Base-by-base conservation (phyloP, 2,113 vertebrate species). In the Myotis brandtii region DNA sequence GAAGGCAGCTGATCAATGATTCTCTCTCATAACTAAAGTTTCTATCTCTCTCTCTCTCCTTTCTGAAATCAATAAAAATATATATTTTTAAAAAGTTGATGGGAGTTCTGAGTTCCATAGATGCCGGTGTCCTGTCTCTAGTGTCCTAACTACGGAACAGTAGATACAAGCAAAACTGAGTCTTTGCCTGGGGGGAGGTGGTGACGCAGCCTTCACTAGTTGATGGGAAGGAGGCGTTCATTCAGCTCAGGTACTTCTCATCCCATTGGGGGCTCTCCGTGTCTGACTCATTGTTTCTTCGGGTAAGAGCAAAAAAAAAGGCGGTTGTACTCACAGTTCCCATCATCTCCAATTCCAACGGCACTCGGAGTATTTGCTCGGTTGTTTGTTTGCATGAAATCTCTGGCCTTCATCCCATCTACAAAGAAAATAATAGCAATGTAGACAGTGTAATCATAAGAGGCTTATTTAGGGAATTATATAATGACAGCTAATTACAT, bases 201-300 rank as follows among this genome's bases (percentile, higher is more conserved):
- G 92, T 98, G 97, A 98, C 84, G 98, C 97, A 97, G 34, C 73
- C 34, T 80, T 97, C 79, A 75, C 52, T 77, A 6, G 30, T 92
- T 87, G 76, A 67, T 93, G 25, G 46, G 77, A 86, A 97, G 69
- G 81, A 94, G 64, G 59, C 93, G 25, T 62, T 27, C 59, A 97
- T 96, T 97, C 96, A 96, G 40, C 96, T 96, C 92, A 30, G 21
- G 21, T 56, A 83, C 70, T 76, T 96, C 79, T 62, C 82, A 87
- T 92, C 59, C 48, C 52, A 72, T 11, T 92, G 30, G 17, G n/a
- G 23, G 62, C 59, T 90, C 32, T 86, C 83, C 72, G 6, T 94
- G 75, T 97, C 95, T 98, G 95, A 97, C 94, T 98, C 97, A 96
- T 27, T 76, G 62, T 50, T 3, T 96, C 73, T 96, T 96, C 95